Base-by-base conservation (phyloP, 2,797 vertebrate species). In the Spatula versicolor region DNA sequence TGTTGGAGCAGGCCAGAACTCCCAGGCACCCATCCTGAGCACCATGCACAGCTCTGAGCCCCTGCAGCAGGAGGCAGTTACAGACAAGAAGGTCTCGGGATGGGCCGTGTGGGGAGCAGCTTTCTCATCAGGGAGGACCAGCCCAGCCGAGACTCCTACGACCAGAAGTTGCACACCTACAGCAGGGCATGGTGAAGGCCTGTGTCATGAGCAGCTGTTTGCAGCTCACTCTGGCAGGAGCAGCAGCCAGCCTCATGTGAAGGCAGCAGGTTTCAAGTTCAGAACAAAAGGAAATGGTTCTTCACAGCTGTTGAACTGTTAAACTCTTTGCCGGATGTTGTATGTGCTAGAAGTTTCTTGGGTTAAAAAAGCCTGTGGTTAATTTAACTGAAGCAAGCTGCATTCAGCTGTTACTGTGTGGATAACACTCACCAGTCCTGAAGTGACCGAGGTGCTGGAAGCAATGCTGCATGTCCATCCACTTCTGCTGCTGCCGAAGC, bases 1-100 rank as follows among this genome's bases (percentile, higher is more conserved):
- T 6, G 2, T 9, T 2, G 7, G 52, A 33, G 35, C 0, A 2
- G 23, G 55, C 28, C 54, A 55, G 54, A 30, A 31, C 17, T 31
- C 54, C 28, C 30, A 25, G 54, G 30, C 30, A 30, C 28, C 28
- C 28, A 54, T 30, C 52, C 52, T 54, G 52, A 54, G 52, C 52
- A 30, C 52, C 28, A 31, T 31, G 3, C 28, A 19, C 60, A 50
- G 46, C 33, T n/a, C 33, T 60, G 59, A 33, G 21, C 33, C 59
- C 52, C 54, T 3, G 2, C 25, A 0, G 1, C 54, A 73, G 59
- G n/a, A 59, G 50, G 45, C 10, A 30, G 7, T 26, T 21, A 12
- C 16, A 59, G n/a, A 21, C 13, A 28, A 59, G 56, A 22, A 33
- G 33, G 55, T n/a, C n/a, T n/a, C 19, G 11, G 55, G 55, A 56